Percentiles rank a stretch among this genome's conserved stretches.
phyloP scores from a whole-genome alignment of 2,888 invertebrate species.

The Sphaerophoria taeniata region DNA sequence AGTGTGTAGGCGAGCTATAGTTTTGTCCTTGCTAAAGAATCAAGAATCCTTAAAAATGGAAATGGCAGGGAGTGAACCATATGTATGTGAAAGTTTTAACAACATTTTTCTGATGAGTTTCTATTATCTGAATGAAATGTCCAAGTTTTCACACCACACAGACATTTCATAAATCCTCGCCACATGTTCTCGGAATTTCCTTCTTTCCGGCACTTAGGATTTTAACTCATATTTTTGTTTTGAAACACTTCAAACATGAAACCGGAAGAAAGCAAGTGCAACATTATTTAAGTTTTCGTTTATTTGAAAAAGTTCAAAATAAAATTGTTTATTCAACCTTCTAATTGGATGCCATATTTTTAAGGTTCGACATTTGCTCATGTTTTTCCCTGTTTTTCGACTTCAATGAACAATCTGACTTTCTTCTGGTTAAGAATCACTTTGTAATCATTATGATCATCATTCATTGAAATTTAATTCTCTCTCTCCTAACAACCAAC shows the following conservation, averaged over 20 bases:
- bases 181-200: constrained; percentile 30
- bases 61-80: constrained; percentile 5
- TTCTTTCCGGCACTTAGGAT: neutral
- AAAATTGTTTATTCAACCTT: too few relatives aligned
- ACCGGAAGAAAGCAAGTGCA: neutral
- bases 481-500: too few relatives aligned
- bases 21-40: neutral
- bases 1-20: constrained; percentile 23
- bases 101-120: constrained; percentile 56
- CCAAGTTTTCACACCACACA: constrained; percentile 33
- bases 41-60: neutral
- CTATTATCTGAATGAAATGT: constrained; percentile 25
- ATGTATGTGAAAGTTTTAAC: constrained; percentile 35
- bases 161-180: constrained; percentile 42
- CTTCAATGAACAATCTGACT: too few relatives aligned
- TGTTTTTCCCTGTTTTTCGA: too few relatives aligned
- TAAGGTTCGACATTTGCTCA: too few relatives aligned
- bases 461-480: too few relatives aligned
- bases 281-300: too few relatives aligned
- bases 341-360: too few relatives aligned
- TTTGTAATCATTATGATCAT: too few relatives aligned
- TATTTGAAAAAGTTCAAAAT: too few relatives aligned
- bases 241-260: constrained; percentile 36
- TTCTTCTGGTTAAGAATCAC: too few relatives aligned
- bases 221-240: constrained; percentile 47